Conservation (phyloP, 1,140 invertebrate genomes). For the Aporrectodea caliginosa region DNA sequence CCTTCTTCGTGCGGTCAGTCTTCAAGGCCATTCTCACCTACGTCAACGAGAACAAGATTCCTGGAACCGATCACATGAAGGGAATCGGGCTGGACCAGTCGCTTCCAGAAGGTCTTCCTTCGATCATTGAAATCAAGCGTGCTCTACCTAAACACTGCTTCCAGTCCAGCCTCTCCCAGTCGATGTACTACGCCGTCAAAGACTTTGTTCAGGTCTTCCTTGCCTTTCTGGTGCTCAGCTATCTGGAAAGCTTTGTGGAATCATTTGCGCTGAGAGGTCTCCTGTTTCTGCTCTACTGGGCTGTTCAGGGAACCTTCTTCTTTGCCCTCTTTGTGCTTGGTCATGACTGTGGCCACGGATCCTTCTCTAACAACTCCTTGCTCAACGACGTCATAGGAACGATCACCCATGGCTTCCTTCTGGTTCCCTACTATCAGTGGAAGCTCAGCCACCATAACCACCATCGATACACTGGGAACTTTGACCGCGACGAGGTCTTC, state of each 20-base stretch:
- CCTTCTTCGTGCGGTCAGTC: neutral
- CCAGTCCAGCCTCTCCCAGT: conserved; percentile 42
- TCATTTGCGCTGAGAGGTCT: conserved; percentile 13
- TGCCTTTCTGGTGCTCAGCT: conserved; percentile 40
- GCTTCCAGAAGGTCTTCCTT: conserved; percentile 39
- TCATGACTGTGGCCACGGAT: conserved; percentile 53
- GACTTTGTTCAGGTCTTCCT: conserved; percentile 44
- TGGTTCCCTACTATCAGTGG: conserved; percentile 35
- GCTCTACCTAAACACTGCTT: conserved; percentile 49
- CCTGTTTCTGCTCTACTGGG: conserved; percentile 40
- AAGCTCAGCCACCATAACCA: conserved; percentile 35
- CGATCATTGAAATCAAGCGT: conserved; percentile 45
- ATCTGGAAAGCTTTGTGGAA: conserved; percentile 35
- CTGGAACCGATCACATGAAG: neutral
- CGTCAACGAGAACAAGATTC: neutral
- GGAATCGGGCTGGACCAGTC: conserved; percentile 17
- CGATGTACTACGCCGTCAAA: conserved; percentile 48
- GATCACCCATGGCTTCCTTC: conserved; percentile 24
- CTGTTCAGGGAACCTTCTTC: conserved; percentile 47
- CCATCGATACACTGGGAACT: conserved; percentile 33
- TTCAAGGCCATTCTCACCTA: neutral
- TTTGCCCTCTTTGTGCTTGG: conserved; percentile 48
- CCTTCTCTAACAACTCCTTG: conserved; percentile 44
- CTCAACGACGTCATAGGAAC: conserved; percentile 34
- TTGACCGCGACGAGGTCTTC: conserved; percentile 36